Percentiles rank a stretch among this genome's conserved stretches.
Conservation (phyloP, 2,888 invertebrate genomes). For the Mythimna vitellina region DNA sequence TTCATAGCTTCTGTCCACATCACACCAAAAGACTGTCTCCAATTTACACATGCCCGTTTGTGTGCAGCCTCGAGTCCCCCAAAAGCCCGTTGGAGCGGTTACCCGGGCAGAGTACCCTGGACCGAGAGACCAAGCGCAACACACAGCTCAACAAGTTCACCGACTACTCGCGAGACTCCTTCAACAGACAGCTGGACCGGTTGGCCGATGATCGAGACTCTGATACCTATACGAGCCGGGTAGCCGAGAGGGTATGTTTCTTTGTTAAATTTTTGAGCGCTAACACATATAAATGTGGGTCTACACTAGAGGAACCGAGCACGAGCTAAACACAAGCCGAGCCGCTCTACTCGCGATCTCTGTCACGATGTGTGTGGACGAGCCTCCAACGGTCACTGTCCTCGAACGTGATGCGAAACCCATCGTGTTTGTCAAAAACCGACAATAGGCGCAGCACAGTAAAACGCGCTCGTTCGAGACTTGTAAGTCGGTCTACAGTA, state of each 20-base stretch:
- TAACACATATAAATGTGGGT: not conserved
- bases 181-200: constrained; percentile 85
- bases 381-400: no score
- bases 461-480: no score
- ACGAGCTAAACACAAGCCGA: no score
- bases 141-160: constrained; percentile 91
- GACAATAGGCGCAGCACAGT: no score
- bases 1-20: not conserved
- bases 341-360: no score
- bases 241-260: no score
- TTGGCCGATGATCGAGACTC: constrained; percentile 85
- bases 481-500: no score
- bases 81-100: constrained; percentile 92
- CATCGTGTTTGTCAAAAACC: no score
- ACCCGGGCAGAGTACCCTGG: constrained; percentile 87
- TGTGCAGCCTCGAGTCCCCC: constrained; percentile 92
- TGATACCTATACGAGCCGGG: constrained; percentile 84
- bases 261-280: constrained; percentile 3
- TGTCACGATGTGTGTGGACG: no score
- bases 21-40: not conserved
- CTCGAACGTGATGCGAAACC: no score
- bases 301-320: no score
- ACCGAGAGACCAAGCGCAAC: constrained; percentile 91
- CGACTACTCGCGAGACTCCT: constrained; percentile 83
- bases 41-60: constrained; percentile 58